phyloP scores from a whole-genome alignment of 1,140 invertebrate species.

The Vanessa atalanta region DNA sequence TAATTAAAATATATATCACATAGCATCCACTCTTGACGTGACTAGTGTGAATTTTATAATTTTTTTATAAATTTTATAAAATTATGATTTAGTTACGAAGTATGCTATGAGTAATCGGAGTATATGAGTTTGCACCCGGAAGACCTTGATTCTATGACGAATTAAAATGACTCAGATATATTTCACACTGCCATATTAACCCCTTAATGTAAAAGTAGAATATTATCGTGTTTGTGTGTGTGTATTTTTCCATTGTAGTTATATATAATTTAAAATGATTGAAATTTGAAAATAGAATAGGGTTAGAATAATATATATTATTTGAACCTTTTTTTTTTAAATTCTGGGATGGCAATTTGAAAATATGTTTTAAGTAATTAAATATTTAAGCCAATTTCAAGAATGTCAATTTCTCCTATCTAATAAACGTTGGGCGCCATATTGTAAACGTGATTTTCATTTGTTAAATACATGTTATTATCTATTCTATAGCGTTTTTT shows the following conservation, averaged over 20 bases:
- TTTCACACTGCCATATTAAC: not conserved
- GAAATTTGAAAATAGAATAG: no score
- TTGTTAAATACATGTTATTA: no score
- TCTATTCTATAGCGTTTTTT: no score
- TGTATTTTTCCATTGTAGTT: no score
- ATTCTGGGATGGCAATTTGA: no score
- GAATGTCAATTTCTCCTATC: no score
- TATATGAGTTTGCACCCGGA: not conserved
- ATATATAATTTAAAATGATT: no score
- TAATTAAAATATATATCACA: no score
- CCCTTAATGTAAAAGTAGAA: not conserved
- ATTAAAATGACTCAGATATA: not conserved
- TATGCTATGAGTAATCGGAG: constrained; percentile 2
- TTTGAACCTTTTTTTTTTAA: no score
- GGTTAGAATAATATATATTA: no score
- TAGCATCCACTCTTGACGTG: not conserved
- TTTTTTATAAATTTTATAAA: not conserved
- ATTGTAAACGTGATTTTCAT: not conserved
- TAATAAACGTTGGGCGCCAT: not conserved
- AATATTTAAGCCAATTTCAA: no score
- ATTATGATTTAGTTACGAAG: not conserved
- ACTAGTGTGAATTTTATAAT: not conserved
- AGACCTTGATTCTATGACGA: constrained; percentile 13
- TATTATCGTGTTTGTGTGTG: not conserved
- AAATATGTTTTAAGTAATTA: no score